A percentile compares a stretch with the other conserved stretches of the same genome.
Conservation (phyloP, 1,140 invertebrate genomes). For the Nephila pilipes region DNA sequence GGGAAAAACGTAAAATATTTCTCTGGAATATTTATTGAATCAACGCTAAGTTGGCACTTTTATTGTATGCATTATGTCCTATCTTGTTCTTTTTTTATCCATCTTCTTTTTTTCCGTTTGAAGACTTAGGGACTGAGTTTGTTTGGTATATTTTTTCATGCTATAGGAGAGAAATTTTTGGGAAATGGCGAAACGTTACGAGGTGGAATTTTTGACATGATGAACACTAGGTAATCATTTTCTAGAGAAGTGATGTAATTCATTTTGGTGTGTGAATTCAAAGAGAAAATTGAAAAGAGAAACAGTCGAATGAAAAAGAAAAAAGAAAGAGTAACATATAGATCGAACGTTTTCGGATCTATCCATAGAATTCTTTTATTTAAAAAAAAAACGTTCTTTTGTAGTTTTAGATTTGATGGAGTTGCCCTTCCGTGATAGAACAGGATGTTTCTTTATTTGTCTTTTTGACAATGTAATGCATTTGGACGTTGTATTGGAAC, state of each 20-base stretch:
- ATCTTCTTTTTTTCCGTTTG: not conserved
- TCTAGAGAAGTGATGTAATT: not conserved
- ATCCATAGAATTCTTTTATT: not conserved
- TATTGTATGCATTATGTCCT: constrained; percentile 58
- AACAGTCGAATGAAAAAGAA: not conserved
- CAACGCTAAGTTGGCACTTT: constrained; percentile 67
- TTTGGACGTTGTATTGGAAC: not conserved
- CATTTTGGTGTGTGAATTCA: not conserved
- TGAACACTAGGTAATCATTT: constrained; percentile 21
- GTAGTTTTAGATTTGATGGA: not conserved
- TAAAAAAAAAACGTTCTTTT: not conserved
- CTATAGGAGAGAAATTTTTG: not conserved
- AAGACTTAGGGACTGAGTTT: not conserved
- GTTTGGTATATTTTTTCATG: not conserved
- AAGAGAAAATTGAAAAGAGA: constrained; percentile 2
- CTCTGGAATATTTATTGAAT: constrained; percentile 70
- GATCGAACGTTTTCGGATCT: not conserved
- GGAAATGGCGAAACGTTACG: constrained; percentile 10
- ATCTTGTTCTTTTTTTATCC: not conserved
- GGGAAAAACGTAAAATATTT: not conserved
- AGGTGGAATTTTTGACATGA: constrained; percentile 27
- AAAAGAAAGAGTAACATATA: no score
- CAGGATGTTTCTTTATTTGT: not conserved
- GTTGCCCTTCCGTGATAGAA: not conserved
- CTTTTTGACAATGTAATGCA: not conserved